phyloP scores from a whole-genome alignment of 2,113 vertebrate species.

The Cavia aperea region DNA sequence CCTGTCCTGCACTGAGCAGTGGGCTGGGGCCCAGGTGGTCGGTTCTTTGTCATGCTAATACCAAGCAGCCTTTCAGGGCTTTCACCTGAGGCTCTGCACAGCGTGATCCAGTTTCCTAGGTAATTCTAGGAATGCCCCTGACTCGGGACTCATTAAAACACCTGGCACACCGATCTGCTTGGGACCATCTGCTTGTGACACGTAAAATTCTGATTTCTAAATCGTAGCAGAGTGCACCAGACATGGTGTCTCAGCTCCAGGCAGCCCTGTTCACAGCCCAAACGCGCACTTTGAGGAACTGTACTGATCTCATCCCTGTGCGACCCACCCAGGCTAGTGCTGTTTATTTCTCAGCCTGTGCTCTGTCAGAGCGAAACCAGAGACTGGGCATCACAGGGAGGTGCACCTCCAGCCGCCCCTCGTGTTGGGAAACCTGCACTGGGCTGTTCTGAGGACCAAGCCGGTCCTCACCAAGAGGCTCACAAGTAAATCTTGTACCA shows the following conservation, averaged over 20 bases:
- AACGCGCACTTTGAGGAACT: neutral
- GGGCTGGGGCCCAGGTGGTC: neutral
- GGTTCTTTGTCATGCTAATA: conserved; percentile 31
- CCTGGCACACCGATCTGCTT: neutral
- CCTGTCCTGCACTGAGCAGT: neutral
- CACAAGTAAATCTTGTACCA: neutral
- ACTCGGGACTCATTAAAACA: conserved; percentile 40
- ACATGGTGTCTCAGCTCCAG: rapidly evolving
- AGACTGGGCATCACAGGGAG: neutral
- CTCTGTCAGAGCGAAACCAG: neutral
- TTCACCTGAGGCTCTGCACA: conserved; percentile 33
- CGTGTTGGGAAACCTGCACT: neutral
- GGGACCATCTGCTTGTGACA: conserved; percentile 22
- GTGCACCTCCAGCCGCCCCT: no score
- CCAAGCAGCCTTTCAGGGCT: neutral
- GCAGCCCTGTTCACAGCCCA: neutral
- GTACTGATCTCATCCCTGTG: neutral
- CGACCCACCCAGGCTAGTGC: rapidly evolving
- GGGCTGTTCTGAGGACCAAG: neutral
- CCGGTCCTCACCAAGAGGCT: neutral
- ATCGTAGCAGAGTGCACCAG: rapidly evolving
- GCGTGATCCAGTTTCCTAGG: neutral
- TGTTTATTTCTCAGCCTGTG: neutral
- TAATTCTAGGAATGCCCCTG: neutral
- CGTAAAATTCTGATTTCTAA: neutral